Evolutionary conservation across 2,888 invertebrate species (phyloP), one percentile per base, ranked within the genome.

Genomic region (Nysson spinosus): DNA sequence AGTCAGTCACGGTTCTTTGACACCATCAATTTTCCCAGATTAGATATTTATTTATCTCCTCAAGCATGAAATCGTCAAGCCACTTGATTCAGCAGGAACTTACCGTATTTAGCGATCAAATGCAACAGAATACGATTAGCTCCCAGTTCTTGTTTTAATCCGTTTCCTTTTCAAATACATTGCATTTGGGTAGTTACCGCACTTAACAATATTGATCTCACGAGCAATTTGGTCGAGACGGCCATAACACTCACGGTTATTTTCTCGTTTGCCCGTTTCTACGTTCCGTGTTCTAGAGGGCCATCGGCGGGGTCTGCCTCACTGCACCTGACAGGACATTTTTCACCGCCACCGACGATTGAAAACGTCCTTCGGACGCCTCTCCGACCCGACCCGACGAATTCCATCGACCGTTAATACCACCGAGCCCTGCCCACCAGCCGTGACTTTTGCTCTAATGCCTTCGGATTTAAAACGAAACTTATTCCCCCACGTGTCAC

Each of bases 291-390:
- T 0, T 30, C 37, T 34, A 24, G 35, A 68, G 63, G 56, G 56
- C 63, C 52, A 52, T 60, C 40, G 1, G 35, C 34, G n/a, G 37
- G 34, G 40, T 39, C 32, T 30, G 54, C 26, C 56, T 49, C 58
- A 43, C 32, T 69, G 69, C 69, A 69, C 69, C 55, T 64, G 69
- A 69, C 69, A 64, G 69, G 55, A 64, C 69, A 69, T 69, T 69
- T 63, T 69, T 69, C 69, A 69, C 47, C 32, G 32, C 22, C 37
- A 28, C n/a, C 30, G 35, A n/a, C 69, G 46, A 55, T 51, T 40
- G 54, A 69, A 55, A 67, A 42, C 61, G 56, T 46, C 52, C 54
- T 26, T 44, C 49, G 44, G 40, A 17, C 37, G 54, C 34, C 49
- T 34, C 44, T 26, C 43, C 19, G 12, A 61, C 49, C 44, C 57